phyloP scores from a whole-genome alignment of 2,888 invertebrate species.

The Eristalis intricaria region DNA sequence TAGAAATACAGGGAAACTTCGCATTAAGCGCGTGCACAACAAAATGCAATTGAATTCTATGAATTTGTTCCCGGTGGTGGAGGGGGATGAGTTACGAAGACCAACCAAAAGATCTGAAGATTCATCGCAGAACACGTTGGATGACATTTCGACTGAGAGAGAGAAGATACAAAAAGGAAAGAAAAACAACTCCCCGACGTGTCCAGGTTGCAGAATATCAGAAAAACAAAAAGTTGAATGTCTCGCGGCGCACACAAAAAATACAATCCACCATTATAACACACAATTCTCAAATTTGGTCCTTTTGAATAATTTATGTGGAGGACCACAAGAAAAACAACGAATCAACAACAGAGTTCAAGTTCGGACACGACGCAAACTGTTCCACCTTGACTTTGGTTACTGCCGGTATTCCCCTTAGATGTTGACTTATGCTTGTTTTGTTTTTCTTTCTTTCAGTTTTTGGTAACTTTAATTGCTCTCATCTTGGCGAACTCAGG shows the following conservation, averaged over 20 bases:
- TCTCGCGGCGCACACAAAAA: neutral
- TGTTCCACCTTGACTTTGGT: constrained; percentile 31
- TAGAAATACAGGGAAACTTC: neutral
- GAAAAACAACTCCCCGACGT: neutral
- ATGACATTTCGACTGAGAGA: neutral
- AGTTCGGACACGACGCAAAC: constrained; percentile 36
- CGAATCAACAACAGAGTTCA: constrained; percentile 20
- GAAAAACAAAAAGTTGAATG: neutral
- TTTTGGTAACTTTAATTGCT: constrained; percentile 44
- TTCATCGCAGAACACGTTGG: neutral
- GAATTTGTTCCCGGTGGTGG: neutral
- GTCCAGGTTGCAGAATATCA: neutral
- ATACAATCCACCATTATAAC: neutral
- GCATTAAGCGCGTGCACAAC: neutral
- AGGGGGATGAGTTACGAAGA: neutral
- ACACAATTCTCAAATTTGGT: neutral
- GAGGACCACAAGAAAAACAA: neutral
- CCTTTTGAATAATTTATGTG: constrained; percentile 60
- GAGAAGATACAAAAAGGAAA: neutral
- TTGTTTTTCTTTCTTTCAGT: neutral
- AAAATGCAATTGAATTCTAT: neutral
- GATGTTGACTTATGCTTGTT: neutral
- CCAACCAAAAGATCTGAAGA: neutral
- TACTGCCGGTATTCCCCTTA: neutral
- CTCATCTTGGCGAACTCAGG: constrained; percentile 32